These are phyloP conservation scores for Acromyrmex charruanus DNA, from an alignment of 1,140 invertebrate genomes.

Conservation along the genomic window DNA sequence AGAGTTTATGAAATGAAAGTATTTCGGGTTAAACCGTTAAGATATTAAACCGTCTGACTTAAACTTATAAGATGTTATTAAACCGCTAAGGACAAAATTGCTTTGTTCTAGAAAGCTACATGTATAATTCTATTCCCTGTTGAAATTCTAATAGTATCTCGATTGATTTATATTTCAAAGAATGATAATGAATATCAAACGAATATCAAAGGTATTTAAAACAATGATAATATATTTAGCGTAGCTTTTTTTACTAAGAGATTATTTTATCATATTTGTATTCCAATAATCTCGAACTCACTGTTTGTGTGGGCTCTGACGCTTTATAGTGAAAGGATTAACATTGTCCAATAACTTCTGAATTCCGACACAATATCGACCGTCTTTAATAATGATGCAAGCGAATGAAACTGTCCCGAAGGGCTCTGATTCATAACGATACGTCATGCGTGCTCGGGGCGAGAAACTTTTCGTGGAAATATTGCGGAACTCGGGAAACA, in stretches of 20 bases:
- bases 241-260: too few relatives aligned
- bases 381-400: slow-evolving; percentile 51
- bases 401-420: slow-evolving; percentile 55
- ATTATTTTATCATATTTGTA: background rate
- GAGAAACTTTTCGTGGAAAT: slow-evolving; percentile 61
- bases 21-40: slow-evolving; percentile 60
- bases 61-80: slow-evolving; percentile 49
- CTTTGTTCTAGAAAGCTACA: slow-evolving; percentile 27
- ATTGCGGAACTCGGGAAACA: slow-evolving; percentile 62
- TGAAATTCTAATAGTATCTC: too few relatives aligned
- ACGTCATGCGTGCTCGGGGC: slow-evolving; percentile 52
- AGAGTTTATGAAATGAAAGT: slow-evolving; percentile 57
- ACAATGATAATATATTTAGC: background rate
- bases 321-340: slow-evolving; percentile 10
- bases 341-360: slow-evolving; percentile 12
- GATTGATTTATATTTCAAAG: background rate
- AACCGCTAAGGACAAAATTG: slow-evolving; percentile 53
- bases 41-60: slow-evolving; percentile 61
- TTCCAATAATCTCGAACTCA: background rate
- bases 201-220: background rate
- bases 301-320: background rate
- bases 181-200: background rate
- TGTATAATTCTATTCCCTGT: slow-evolving; percentile 36
- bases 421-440: slow-evolving; percentile 61
- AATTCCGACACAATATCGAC: slow-evolving; percentile 3